phyloP scores from a whole-genome alignment of 2,888 invertebrate species.

The Philereme vetulata region DNA sequence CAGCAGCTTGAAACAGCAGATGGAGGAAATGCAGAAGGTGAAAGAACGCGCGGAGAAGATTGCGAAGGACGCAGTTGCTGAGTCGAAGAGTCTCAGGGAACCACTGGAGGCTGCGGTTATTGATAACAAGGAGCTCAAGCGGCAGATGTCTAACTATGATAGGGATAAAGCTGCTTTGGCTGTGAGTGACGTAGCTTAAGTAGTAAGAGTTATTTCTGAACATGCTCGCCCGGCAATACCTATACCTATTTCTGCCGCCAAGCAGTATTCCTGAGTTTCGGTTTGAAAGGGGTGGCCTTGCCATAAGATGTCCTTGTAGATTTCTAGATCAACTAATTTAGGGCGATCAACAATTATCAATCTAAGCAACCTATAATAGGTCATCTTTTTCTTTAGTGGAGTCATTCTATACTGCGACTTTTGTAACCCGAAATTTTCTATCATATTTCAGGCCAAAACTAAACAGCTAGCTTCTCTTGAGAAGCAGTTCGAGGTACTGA shows the following conservation, averaged over 20 bases:
- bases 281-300: no score
- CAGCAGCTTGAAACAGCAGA: slow-evolving; percentile 90
- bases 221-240: no score
- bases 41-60: slow-evolving; percentile 90
- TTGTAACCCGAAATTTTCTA: not conserved
- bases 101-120: slow-evolving; percentile 88
- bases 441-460: slow-evolving; percentile 75
- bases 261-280: no score
- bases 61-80: slow-evolving; percentile 86
- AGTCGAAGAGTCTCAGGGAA: slow-evolving; percentile 89
- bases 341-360: no score
- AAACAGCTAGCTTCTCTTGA: slow-evolving; percentile 76
- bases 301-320: no score
- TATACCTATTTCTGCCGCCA: no score
- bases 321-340: no score
- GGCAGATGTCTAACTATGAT: slow-evolving; percentile 92
- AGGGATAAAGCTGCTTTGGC: slow-evolving; percentile 91
- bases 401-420: no score
- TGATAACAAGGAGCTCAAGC: slow-evolving; percentile 88
- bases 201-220: no score
- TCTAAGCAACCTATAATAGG: no score
- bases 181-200: slow-evolving; percentile 62
- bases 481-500: slow-evolving; percentile 85
- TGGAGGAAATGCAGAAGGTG: slow-evolving; percentile 90
- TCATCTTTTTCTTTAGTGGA: no score